Conservation (phyloP, 2,113 vertebrate genomes). For the Motacilla tschutschensis region DNA sequence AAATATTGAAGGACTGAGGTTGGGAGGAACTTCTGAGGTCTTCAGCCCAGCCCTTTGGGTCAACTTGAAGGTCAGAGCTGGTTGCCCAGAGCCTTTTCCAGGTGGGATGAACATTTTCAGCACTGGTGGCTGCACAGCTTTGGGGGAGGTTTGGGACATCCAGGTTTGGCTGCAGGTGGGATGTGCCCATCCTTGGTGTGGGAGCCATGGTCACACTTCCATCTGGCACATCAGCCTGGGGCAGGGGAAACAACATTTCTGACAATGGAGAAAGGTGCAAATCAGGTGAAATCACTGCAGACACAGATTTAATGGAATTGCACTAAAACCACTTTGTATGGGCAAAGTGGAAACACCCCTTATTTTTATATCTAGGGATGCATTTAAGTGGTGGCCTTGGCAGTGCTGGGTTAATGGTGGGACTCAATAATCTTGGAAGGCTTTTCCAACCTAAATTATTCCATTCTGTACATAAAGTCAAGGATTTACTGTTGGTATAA, state of each 20-base stretch:
- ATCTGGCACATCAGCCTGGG: neutral
- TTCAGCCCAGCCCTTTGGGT: neutral
- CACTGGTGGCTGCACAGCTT: neutral
- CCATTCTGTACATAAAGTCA: neutral
- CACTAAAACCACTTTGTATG: neutral
- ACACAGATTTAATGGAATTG: neutral
- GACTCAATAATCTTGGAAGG: neutral
- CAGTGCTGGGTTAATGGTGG: neutral
- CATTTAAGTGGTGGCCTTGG: neutral
- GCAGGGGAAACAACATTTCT: neutral
- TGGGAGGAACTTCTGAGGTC: neutral
- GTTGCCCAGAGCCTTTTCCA: neutral
- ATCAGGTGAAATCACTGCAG: neutral
- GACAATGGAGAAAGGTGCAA: neutral
- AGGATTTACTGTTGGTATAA: neutral
- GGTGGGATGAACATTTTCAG: neutral
- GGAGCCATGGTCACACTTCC: fast-evolving
- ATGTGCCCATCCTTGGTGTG: neutral
- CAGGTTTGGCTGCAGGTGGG: neutral
- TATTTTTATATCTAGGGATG: neutral
- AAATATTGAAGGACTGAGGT: neutral
- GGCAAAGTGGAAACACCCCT: neutral
- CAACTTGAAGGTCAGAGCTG: neutral
- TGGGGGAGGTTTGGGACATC: neutral
- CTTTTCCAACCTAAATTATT: neutral